Evolutionary conservation across 2,113 vertebrate genomes (phyloP).

Genomic region (Melanerpes formicivorus): DNA sequence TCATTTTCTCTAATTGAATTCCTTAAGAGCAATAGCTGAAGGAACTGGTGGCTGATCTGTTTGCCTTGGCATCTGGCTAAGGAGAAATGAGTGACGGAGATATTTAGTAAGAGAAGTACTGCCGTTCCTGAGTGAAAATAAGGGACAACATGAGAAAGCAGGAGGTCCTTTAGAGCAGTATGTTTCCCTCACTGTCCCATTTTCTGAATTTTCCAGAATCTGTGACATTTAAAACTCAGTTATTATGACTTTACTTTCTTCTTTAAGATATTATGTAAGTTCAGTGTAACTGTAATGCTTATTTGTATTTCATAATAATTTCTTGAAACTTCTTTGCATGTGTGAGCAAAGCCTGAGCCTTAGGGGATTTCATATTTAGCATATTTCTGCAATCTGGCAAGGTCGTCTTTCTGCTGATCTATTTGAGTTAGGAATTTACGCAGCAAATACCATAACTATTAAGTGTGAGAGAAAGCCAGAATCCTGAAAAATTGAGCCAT

Average conservation of each 20-base stretch:
- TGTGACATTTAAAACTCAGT: not conserved
- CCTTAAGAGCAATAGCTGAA: not conserved
- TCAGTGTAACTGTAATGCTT: not conserved
- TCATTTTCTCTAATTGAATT: not conserved
- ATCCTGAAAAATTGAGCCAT: constrained; percentile 15
- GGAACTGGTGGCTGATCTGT: not conserved
- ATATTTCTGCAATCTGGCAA: constrained; percentile 67
- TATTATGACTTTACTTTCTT: not conserved
- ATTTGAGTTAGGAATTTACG: constrained; percentile 56
- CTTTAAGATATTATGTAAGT: constrained; percentile 18
- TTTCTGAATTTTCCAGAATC: not conserved
- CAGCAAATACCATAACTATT: constrained; percentile 46
- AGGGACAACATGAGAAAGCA: not conserved
- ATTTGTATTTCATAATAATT: constrained; percentile 43
- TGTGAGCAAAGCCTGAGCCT: constrained; percentile 38
- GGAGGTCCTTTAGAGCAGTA: not conserved
- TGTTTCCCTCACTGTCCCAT: not conserved
- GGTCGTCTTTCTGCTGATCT: constrained; percentile 52
- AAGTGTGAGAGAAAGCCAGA: constrained; percentile 21
- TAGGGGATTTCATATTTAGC: constrained; percentile 54
- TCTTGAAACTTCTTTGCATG: constrained; percentile 49
- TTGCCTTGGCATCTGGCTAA: not conserved
- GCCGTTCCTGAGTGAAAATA: not conserved
- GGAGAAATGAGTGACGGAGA: not conserved
- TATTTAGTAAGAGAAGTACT: not conserved